Base-by-base conservation (phyloP, 2,113 vertebrate genomes). In the Circaetus gallicus region DNA sequence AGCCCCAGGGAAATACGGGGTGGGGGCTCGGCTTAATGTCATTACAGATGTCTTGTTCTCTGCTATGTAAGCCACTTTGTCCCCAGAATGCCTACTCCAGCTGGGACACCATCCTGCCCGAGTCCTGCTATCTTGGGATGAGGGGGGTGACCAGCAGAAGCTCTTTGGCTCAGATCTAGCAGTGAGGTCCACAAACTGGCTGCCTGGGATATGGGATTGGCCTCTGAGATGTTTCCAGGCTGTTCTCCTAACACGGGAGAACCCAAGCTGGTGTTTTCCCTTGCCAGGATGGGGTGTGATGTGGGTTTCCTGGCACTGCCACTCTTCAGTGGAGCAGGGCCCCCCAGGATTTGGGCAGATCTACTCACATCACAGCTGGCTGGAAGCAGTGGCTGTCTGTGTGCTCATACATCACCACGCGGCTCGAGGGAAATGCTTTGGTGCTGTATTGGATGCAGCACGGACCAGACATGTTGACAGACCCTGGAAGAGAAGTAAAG, bases 351-450 rank as follows among this genome's bases (percentile, higher is more conserved):
- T 67, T 42, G 65, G 32, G 42, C 24, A 89, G 43, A 87, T 76
- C 1, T 90, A 96, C 95, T 95, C 58, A 96, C 95, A 96, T 95
- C 66, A 97, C 53, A 0, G 87, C 95, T 49, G 78, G 34, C 24
- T 5, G 13, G 15, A 3, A 3, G 70, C 96, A 96, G 62, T 25
- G 16, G 66, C 43, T 77, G 53, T 34, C 40, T 0, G 56, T 61
- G 40, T 11, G 4, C 25, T 61, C 21, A 2, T 80, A 95, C 13
- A 2, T 76, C 42, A 32, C 17, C 58, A 96, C 70, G 0, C 0
- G 45, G 21, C 3, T 20, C 4, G 0, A 12, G 9, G 82, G 53
- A 49, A 96, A 14, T 0, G 2, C 1, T 8, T 10, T 49, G 11
- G 1, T 3, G 15, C 3, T 8, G 50, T 72, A 94, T 1, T 0